A percentile compares a stretch with the other conserved stretches of the same genome.
Conservation (phyloP, 1,140 invertebrate species). For the Drosophila nigromelanica region DNA sequence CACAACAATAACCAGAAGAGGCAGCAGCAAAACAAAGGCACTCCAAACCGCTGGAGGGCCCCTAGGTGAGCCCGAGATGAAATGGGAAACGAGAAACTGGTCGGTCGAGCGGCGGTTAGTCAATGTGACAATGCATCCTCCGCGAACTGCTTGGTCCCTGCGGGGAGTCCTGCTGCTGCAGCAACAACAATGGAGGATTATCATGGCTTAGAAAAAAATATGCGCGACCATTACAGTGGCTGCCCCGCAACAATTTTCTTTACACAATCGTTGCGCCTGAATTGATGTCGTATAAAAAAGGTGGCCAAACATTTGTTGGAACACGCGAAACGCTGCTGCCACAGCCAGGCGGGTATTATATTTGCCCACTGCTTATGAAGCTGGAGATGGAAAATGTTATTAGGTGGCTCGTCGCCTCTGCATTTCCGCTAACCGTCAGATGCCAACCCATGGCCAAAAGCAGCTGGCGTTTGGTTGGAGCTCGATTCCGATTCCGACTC, state of each 20-base stretch:
- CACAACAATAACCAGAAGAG: conserved; percentile 17
- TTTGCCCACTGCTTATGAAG: conserved; percentile 6
- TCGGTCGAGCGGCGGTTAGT: conserved; percentile 48
- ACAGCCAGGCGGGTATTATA: conserved; percentile 4
- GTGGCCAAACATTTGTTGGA: conserved; percentile 71
- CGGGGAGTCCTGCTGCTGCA: conserved; percentile 30
- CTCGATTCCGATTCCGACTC: conserved; percentile 15
- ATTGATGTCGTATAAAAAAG: conserved; percentile 70
- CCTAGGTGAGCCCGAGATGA: conserved; percentile 38
- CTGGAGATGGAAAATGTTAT: conserved; percentile 58
- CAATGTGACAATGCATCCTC: conserved; percentile 70
- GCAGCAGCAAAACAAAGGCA: conserved; percentile 60
- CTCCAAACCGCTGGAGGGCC: conserved; percentile 60
- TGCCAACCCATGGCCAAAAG: conserved; percentile 5
- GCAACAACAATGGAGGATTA: conserved; percentile 59
- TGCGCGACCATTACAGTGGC: conserved; percentile 59
- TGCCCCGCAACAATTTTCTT: conserved; percentile 55
- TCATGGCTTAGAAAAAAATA: conserved; percentile 58
- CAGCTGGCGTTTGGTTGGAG: conserved; percentile 10
- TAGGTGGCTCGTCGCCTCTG: conserved; percentile 72
- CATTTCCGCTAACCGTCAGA: conserved; percentile 50
- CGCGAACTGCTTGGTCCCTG: conserved; percentile 26
- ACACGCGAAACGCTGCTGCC: conserved; percentile 39
- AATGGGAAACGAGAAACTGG: conserved; percentile 22
- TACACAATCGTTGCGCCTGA: conserved; percentile 60